Evolutionary conservation across 2,888 invertebrate genomes (phyloP).

Genomic region (Myathropa florea): DNA sequence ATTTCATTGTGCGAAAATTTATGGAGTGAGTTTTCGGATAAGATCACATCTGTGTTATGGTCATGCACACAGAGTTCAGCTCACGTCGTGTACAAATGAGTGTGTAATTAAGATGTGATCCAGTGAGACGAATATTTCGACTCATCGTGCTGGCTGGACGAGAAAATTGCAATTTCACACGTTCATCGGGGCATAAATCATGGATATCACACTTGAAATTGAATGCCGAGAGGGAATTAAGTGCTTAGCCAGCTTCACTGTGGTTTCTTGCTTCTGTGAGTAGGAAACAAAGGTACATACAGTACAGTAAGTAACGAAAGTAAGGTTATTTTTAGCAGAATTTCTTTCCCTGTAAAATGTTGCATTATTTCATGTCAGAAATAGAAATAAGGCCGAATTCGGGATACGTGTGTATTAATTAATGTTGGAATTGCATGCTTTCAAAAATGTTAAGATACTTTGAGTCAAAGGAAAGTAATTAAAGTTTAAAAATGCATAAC

Average conservation of each 20-base stretch:
- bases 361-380: no score
- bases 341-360: no score
- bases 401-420: no score
- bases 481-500: no score
- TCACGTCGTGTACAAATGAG: slow-evolving; percentile 31
- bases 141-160: background rate
- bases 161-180: background rate
- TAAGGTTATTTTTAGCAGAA: no score
- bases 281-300: background rate
- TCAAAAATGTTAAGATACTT: no score
- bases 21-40: slow-evolving; percentile 14
- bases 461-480: no score
- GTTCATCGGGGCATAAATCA: background rate
- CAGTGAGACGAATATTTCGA: no score
- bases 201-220: background rate
- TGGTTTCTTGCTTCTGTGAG: background rate
- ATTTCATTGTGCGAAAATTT: slow-evolving; percentile 26
- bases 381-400: no score
- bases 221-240: background rate
- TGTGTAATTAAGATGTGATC: slow-evolving; percentile 38
- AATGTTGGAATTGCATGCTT: no score
- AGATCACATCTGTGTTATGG: slow-evolving; percentile 10
- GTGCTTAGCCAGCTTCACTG: background rate
- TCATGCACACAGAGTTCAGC: slow-evolving; percentile 12
- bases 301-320: background rate